phyloP scores from a whole-genome alignment of 2,888 invertebrate species.

The Platypus cylindrus region DNA sequence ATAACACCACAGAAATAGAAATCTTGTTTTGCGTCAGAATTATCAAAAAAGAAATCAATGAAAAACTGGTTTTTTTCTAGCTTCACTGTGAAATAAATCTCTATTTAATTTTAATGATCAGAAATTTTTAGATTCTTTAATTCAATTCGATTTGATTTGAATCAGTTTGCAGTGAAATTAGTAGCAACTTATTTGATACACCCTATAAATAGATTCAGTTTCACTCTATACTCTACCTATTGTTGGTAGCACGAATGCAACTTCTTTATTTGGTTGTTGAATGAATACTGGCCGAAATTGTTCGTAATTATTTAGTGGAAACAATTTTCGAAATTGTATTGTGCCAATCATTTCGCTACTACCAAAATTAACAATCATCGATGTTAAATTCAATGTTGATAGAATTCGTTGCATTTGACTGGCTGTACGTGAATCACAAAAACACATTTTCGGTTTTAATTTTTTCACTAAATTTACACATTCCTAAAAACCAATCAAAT shows the following conservation, averaged over 20 bases:
- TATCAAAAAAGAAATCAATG: too few relatives aligned
- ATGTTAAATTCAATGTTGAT: constrained; percentile 9
- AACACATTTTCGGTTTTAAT: constrained; percentile 28
- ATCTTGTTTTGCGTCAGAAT: too few relatives aligned
- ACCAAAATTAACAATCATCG: constrained; percentile 20
- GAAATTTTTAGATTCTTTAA: too few relatives aligned
- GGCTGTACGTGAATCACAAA: constrained; percentile 25
- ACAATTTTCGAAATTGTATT: constrained; percentile 16
- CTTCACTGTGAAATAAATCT: too few relatives aligned
- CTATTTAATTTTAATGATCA: too few relatives aligned
- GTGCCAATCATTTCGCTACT: constrained; percentile 15
- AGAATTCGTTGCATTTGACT: constrained; percentile 23
- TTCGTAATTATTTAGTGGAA: constrained; percentile 17
- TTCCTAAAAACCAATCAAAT: constrained; percentile 15
- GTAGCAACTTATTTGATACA: neutral
- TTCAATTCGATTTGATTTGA: too few relatives aligned
- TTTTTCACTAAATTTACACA: constrained; percentile 19
- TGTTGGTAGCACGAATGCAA: constrained; percentile 27
- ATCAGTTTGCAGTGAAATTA: neutral
- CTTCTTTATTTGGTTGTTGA: constrained; percentile 20
- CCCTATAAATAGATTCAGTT: constrained; percentile 1
- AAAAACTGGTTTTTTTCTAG: too few relatives aligned
- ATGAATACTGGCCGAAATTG: constrained; percentile 21
- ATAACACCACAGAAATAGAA: too few relatives aligned
- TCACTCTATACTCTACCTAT: constrained; percentile 22